These are phyloP conservation scores for Echiichthys vipera DNA, from an alignment of 2,797 vertebrate species.

Conservation along the genomic window DNA sequence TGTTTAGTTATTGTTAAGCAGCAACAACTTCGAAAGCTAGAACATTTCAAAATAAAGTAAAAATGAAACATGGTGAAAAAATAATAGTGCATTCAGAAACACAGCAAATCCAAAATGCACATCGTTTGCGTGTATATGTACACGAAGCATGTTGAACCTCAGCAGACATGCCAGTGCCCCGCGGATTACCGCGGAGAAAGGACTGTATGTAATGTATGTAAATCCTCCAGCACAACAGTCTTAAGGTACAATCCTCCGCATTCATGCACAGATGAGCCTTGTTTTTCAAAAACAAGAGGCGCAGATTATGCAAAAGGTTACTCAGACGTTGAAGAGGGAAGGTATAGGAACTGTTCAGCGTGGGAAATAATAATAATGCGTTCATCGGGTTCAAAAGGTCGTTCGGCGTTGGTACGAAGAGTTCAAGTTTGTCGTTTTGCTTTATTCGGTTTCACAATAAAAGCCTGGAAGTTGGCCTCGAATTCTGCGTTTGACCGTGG, in stretches of 20 bases:
- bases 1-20: not conserved
- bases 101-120: not conserved
- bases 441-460: not conserved
- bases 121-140: not conserved
- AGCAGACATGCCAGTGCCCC: not conserved
- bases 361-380: not conserved
- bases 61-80: too few relatives aligned
- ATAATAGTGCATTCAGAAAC: not conserved
- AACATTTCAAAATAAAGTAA: too few relatives aligned
- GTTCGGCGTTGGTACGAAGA: rapidly evolving
- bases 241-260: constrained; percentile 11
- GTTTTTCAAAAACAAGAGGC: constrained; percentile 5
- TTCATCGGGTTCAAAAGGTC: not conserved
- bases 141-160: not conserved
- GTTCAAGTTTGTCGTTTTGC: too few relatives aligned
- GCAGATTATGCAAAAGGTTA: not conserved
- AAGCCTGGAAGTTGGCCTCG: not conserved
- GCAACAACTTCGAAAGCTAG: too few relatives aligned
- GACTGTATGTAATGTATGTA: constrained; percentile 28
- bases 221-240: constrained; percentile 38
- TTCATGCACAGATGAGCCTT: not conserved
- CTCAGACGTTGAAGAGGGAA: not conserved
- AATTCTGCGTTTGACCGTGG: not conserved
- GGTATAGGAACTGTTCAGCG: not conserved
- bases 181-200: constrained; percentile 6